Base-by-base conservation (phyloP, 2,113 vertebrate species). In the Oryzias melastigma region DNA sequence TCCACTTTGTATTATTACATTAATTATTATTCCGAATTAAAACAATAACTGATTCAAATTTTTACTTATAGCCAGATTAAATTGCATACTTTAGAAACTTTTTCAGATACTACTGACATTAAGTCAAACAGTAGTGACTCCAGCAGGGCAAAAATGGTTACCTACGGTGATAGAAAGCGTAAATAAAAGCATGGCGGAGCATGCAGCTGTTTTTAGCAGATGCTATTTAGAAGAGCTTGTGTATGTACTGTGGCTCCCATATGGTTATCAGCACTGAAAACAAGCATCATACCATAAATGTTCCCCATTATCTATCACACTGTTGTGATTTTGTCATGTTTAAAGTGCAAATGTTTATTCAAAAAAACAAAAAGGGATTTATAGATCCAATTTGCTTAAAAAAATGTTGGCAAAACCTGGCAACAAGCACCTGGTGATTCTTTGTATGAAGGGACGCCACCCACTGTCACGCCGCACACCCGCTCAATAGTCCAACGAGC, bases 381-480 rank as follows among this genome's bases (percentile, higher is more conserved):
- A 12, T 35, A 35, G 10, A 3, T 35, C 35, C 10, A 77, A 61
- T 52, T 41, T 68, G 62, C 63, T 86, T 22, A 7, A 84, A 87
- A 84, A 84, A 82, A 85, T 73, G 58, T 61, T 81, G 71, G 82
- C 69, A 85, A 71, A 70, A 75, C 74, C 85, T 79, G 47, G 58
- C 62, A 65, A 65, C 53, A 35, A 74, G 80, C 62, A 71, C 77
- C 65, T 45, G 74, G 73, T 77, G 74, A 77, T 82, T 79, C 47
- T 66, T 58, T 64, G 63, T 62, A 78, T 80, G 71, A 71, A 67
- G 71, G 90, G 69, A 91, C 89, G 73, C 90, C 91, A 93, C 90
- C 91, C 86, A 91, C 92, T 92, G 90, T 93, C 91, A 93, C 87
- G 85, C 90, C 85, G 85, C 85, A 90, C 90, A 79, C 80, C 88